Evolutionary conservation across 30 jellyfish, hydroid and myxozoan genomes (phyloP).

Genomic region (Turritopsis dohrnii): DNA sequence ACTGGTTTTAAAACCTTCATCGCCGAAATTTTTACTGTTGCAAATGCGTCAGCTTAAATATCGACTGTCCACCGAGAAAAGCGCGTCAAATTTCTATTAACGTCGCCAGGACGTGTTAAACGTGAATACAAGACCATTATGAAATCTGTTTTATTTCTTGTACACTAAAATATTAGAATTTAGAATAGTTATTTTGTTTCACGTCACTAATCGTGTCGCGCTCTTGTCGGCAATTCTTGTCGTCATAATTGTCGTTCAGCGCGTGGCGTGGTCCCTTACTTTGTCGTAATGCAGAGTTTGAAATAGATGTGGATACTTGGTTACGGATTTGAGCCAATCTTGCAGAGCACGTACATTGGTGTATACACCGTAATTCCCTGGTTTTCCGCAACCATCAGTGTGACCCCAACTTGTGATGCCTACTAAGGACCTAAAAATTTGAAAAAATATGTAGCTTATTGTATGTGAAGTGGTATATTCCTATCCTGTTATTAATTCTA

Average conservation of each 20-base stretch:
- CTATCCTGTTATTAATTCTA: not conserved
- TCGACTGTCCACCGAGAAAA: no score
- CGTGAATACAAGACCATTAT: no score
- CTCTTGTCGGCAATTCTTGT: no score
- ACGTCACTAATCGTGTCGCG: no score
- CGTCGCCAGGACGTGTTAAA: no score
- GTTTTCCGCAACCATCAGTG: slow-evolving; percentile 56
- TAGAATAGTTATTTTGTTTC: no score
- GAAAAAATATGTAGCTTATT: not conserved
- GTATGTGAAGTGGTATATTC: not conserved
- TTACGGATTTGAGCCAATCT: slow-evolving; percentile 40
- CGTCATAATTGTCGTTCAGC: not conserved
- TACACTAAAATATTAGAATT: no score
- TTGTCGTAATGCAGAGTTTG: slow-evolving; percentile 15
- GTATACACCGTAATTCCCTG: slow-evolving; percentile 54
- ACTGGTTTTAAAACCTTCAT: no score
- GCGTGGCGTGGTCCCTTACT: not conserved
- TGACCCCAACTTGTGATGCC: slow-evolving; percentile 85
- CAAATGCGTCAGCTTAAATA: no score
- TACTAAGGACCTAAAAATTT: slow-evolving; percentile 32
- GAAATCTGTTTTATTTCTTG: no score
- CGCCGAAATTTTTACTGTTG: no score
- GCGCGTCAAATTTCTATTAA: no score
- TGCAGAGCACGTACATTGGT: slow-evolving; percentile 33
- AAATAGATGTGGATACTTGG: slow-evolving; percentile 41